phyloP scores from a whole-genome alignment of 2,888 invertebrate species.

The Caenorhabditis sp. region DNA sequence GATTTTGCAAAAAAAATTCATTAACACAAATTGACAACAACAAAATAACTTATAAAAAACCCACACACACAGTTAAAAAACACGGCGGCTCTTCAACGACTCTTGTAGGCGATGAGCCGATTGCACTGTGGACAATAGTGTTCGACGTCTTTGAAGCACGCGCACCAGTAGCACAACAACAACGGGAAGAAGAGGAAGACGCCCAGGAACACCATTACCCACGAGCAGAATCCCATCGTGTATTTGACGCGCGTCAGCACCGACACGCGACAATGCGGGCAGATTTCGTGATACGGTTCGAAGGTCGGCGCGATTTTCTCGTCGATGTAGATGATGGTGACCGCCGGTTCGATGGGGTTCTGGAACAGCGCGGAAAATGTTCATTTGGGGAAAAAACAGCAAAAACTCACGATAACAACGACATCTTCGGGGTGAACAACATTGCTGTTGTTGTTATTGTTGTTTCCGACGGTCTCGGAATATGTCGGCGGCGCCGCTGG shows the following conservation, averaged over 20 bases:
- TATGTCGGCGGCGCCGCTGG: background rate
- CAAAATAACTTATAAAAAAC: too few relatives aligned
- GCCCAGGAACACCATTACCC: slow-evolving; percentile 36
- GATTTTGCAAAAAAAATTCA: too few relatives aligned
- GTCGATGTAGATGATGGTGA: slow-evolving; percentile 13
- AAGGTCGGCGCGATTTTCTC: slow-evolving; percentile 26
- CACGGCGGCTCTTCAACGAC: too few relatives aligned
- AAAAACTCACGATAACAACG: background rate
- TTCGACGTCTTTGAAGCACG: slow-evolving; percentile 30
- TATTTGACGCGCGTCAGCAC: slow-evolving; percentile 24
- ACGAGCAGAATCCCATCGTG: slow-evolving; percentile 42
- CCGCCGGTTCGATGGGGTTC: slow-evolving; percentile 12
- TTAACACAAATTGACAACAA: too few relatives aligned
- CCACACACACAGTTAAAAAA: too few relatives aligned
- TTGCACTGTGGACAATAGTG: slow-evolving; percentile 38
- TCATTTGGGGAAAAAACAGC: too few relatives aligned
- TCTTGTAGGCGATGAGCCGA: slow-evolving; percentile 18
- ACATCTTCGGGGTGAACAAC: background rate
- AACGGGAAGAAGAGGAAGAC: slow-evolving; percentile 40
- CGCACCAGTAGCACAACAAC: slow-evolving; percentile 37
- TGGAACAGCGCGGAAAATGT: too few relatives aligned
- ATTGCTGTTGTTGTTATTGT: too few relatives aligned
- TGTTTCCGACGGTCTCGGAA: background rate
- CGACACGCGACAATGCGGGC: slow-evolving; percentile 32
- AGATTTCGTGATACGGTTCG: slow-evolving; percentile 26